Evolutionary conservation across 2,888 invertebrate species (phyloP).

Genomic region (Amiota mariae): DNA sequence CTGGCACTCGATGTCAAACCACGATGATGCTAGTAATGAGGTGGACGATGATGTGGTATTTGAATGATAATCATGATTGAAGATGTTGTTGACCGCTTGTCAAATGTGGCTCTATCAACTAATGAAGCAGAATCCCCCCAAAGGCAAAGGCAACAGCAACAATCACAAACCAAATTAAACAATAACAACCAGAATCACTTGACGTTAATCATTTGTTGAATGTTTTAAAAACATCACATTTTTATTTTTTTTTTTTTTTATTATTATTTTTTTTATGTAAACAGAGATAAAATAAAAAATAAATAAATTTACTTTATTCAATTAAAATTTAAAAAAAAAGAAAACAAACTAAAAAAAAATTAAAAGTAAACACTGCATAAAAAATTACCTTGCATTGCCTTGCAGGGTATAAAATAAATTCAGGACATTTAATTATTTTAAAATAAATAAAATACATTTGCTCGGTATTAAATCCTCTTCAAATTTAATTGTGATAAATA

Average conservation of each 20-base stretch:
- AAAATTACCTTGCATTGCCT: too few relatives aligned
- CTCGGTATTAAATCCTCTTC: too few relatives aligned
- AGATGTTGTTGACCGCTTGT: constrained; percentile 21
- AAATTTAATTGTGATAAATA: too few relatives aligned
- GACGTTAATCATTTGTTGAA: neutral
- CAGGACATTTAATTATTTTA: too few relatives aligned
- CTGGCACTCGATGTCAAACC: neutral
- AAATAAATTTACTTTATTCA: too few relatives aligned
- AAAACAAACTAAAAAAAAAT: constrained; percentile 1
- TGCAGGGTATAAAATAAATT: too few relatives aligned
- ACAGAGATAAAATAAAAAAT: neutral
- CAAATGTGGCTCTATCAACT: neutral
- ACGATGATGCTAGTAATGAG: neutral
- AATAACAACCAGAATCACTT: neutral
- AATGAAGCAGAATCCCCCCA: neutral
- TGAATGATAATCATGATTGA: neutral
- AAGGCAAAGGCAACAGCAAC: neutral
- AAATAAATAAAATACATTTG: too few relatives aligned
- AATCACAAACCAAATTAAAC: neutral
- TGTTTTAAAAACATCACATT: neutral
- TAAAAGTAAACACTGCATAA: neutral
- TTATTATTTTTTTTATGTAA: neutral
- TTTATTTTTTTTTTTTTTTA: neutral
- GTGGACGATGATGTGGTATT: neutral
- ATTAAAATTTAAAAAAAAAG: neutral